These are phyloP conservation scores for Eleginops maclovinus DNA, from an alignment of 2,113 vertebrate species.

Conservation along the genomic window DNA sequence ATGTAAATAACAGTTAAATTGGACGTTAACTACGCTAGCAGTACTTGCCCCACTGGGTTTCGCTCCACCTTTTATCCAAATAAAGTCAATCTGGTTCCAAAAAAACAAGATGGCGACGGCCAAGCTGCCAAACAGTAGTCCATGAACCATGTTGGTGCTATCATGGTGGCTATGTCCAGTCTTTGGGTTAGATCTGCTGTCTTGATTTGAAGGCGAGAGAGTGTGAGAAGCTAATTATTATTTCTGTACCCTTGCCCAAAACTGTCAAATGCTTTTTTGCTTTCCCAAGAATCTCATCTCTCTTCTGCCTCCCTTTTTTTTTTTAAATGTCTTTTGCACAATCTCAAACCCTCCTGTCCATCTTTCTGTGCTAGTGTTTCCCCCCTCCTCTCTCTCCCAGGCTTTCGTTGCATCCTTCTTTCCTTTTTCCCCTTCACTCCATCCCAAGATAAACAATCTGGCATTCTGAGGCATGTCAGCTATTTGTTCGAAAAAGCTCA, in stretches of 20 bases:
- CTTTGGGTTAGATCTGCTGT: conserved; percentile 9
- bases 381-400: conserved; percentile 46
- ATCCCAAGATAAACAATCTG: conserved; percentile 79
- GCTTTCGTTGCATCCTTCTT: conserved; percentile 60
- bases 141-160: no score
- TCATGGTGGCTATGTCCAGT: no score
- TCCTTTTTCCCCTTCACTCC: conserved; percentile 44
- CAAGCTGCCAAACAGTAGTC: no score
- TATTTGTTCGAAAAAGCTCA: conserved; percentile 79
- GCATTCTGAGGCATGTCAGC: conserved; percentile 77
- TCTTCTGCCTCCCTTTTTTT: conserved; percentile 17
- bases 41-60: no score
- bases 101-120: no score
- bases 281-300: conserved; percentile 59
- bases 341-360: conserved; percentile 51
- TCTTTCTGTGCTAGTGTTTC: conserved; percentile 36
- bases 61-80: no score
- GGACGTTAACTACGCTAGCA: no score
- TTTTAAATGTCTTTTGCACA: conserved; percentile 40
- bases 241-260: conserved; percentile 19
- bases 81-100: no score
- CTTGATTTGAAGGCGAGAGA: conserved; percentile 35
- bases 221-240: conserved; percentile 27
- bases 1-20: no score
- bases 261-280: conserved; percentile 25